Conservation (phyloP, 2,888 invertebrate genomes). For the Pseudolycoriella hygida region DNA sequence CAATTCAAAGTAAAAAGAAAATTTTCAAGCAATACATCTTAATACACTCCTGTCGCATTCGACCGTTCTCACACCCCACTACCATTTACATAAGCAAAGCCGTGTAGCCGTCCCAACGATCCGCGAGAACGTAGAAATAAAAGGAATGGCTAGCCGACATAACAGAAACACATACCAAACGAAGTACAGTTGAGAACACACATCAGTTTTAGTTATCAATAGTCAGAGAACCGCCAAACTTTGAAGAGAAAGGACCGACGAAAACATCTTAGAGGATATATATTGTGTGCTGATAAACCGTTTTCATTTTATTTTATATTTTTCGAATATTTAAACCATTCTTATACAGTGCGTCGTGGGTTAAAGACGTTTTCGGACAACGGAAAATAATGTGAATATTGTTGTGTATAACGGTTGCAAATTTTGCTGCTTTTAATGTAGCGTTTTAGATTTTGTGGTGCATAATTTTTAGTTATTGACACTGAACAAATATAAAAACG, state of each 20-base stretch:
- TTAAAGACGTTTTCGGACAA: too few relatives aligned
- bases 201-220: background rate
- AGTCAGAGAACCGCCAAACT: conserved; percentile 3
- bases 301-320: too few relatives aligned
- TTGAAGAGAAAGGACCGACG: conserved; percentile 3
- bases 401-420: too few relatives aligned
- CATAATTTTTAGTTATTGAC: too few relatives aligned
- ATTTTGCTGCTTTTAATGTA: too few relatives aligned
- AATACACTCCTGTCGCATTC: conserved; percentile 3
- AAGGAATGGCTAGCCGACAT: conserved; percentile 1
- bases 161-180: background rate
- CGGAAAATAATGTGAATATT: too few relatives aligned
- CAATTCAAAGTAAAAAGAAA: background rate
- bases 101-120: background rate
- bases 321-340: too few relatives aligned
- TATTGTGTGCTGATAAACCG: background rate
- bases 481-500: too few relatives aligned
- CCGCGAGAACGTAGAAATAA: conserved; percentile 1
- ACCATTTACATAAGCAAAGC: background rate
- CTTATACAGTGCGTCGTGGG: too few relatives aligned
- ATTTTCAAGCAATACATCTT: background rate
- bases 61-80: conserved; percentile 3
- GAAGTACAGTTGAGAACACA: background rate
- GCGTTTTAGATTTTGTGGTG: too few relatives aligned
- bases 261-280: conserved; percentile 1